A percentile compares a stretch with the other conserved stretches of the same genome.
Evolutionary conservation across 2,113 vertebrate species (phyloP).

Genomic region (Monarcha castaneiventris): DNA sequence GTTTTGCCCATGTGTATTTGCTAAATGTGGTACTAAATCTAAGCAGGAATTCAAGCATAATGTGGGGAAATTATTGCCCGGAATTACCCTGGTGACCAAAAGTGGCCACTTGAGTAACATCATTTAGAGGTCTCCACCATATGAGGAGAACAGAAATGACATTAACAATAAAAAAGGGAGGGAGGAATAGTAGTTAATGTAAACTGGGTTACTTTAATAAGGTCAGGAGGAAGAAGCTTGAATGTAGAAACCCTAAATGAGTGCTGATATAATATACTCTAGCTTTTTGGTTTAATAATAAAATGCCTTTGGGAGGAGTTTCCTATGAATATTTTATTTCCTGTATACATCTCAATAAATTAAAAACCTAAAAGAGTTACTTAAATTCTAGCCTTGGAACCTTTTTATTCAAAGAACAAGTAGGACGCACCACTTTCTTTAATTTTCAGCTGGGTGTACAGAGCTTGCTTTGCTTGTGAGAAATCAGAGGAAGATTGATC

Average conservation of each 20-base stretch:
- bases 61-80: conserved; percentile 27
- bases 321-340: conserved; percentile 61
- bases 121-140: conserved; percentile 20
- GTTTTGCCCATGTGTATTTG: not conserved
- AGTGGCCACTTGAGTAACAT: conserved; percentile 51
- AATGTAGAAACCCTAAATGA: conserved; percentile 21
- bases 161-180: conserved; percentile 56
- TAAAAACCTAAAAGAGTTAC: conserved; percentile 27
- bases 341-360: conserved; percentile 45
- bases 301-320: conserved; percentile 46
- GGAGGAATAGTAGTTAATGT: conserved; percentile 39
- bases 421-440: not conserved
- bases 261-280: conserved; percentile 16
- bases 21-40: conserved; percentile 43
- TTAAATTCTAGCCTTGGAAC: conserved; percentile 30
- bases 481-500: not conserved
- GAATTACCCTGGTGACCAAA: conserved; percentile 59
- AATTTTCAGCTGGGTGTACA: not conserved
- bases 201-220: conserved; percentile 62
- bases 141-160: conserved; percentile 19
- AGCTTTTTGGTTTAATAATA: conserved; percentile 54
- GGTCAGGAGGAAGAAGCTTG: conserved; percentile 36
- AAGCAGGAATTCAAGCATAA: conserved; percentile 37
- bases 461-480: not conserved
- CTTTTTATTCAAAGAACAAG: conserved; percentile 10